Evolutionary conservation across 2,797 vertebrate species (phyloP).

Genomic region (Acanthornis magna): DNA sequence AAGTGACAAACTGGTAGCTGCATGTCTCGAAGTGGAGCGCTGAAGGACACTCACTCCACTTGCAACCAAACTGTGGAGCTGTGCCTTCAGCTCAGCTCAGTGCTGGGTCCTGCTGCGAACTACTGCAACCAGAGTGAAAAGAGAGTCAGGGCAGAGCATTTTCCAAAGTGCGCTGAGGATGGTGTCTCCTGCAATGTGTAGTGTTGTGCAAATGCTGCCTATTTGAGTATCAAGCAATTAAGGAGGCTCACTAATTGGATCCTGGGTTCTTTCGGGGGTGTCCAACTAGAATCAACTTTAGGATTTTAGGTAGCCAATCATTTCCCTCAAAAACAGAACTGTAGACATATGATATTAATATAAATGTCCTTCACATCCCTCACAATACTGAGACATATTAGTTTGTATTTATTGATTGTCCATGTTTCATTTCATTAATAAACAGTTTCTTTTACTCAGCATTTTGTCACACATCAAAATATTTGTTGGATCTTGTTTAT

Average conservation of each 20-base stretch:
- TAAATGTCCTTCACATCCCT: not conserved
- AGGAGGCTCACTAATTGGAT: not conserved
- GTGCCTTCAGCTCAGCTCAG: not conserved
- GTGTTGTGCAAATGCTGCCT: not conserved
- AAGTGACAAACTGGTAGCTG: not conserved
- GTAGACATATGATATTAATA: not conserved
- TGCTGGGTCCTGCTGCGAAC: not conserved
- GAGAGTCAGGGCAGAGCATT: not conserved
- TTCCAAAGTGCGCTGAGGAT: not conserved
- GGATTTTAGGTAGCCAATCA: not conserved
- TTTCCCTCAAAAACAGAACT: not conserved
- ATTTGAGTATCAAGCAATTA: not conserved
- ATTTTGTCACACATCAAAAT: not conserved
- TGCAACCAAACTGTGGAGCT: not conserved
- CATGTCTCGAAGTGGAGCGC: fast-evolving
- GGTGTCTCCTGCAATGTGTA: not conserved
- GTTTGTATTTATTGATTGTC: not conserved
- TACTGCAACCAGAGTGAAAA: not conserved
- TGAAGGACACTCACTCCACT: not conserved
- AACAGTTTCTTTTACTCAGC: not conserved
- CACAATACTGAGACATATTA: not conserved
- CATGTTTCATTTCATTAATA: not conserved
- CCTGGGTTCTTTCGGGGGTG: not conserved
- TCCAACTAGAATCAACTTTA: not conserved
- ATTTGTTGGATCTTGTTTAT: not conserved